Percentiles rank a stretch among this genome's conserved stretches.
Evolutionary conservation across 2,113 vertebrate species (phyloP).

Genomic region (Ornithorhynchus anatinus): DNA sequence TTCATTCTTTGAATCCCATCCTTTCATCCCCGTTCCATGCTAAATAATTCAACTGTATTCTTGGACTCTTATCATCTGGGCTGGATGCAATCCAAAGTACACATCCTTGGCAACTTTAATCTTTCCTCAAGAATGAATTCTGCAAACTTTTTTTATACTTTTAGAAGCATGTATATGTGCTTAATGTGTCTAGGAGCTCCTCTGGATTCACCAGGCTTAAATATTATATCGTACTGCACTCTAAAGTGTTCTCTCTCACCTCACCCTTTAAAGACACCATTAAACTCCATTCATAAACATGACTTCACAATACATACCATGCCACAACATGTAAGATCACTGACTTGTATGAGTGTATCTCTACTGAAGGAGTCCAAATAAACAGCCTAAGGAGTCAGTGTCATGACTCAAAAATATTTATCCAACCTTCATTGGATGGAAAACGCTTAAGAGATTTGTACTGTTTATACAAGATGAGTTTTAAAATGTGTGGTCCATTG

Average conservation of each 20-base stretch:
- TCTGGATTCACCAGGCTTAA: background rate
- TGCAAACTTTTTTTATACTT: background rate
- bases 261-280: background rate
- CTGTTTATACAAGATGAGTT: conserved; percentile 56
- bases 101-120: background rate
- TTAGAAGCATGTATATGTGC: background rate
- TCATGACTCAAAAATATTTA: conserved; percentile 57
- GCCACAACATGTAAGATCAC: conserved; percentile 7
- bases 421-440: conserved; percentile 46
- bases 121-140: conserved; percentile 1
- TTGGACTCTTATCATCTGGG: background rate
- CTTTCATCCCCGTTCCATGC: background rate
- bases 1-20: background rate
- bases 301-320: conserved; percentile 9
- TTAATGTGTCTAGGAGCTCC: background rate
- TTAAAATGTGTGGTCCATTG: conserved; percentile 38
- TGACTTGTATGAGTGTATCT: conserved; percentile 27
- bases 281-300: conserved; percentile 45
- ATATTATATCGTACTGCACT: background rate
- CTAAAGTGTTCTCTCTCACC: background rate
- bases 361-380: conserved; percentile 46
- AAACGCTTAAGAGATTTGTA: conserved; percentile 50
- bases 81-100: background rate
- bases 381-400: conserved; percentile 38
- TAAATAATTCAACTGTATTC: background rate